Percentiles rank a stretch among this genome's conserved stretches.
Evolutionary conservation across 2,113 vertebrate genomes (phyloP).

Genomic region (Typhlomys cinereus): DNA sequence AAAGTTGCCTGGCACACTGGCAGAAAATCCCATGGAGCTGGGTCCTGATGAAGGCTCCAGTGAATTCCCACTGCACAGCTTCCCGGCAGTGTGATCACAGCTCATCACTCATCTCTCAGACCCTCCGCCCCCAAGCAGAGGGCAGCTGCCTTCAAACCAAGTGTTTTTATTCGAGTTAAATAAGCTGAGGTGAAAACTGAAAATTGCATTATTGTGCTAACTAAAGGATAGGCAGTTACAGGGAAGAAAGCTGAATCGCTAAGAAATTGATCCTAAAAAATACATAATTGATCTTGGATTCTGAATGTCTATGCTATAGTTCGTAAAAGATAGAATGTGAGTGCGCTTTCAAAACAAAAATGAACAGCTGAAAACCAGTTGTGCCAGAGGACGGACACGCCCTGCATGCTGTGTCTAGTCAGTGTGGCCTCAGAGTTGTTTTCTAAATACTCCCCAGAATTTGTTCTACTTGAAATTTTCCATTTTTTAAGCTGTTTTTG

Average conservation of each 20-base stretch:
- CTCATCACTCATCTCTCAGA: neutral
- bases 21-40: constrained; percentile 16
- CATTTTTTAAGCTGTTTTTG: neutral
- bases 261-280: neutral
- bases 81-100: neutral
- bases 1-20: constrained; percentile 50
- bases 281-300: constrained; percentile 20
- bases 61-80: constrained; percentile 27
- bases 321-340: neutral
- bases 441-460: neutral
- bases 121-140: neutral
- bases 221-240: constrained; percentile 38
- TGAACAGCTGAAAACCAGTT: too few species aligned
- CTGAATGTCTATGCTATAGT: neutral
- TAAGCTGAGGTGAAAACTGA: constrained; percentile 18
- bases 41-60: constrained; percentile 42
- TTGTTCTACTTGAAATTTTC: neutral
- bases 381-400: too few species aligned
- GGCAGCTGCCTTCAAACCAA: neutral
- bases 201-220: constrained; percentile 22
- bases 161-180: constrained; percentile 20
- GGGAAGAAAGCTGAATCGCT: neutral
- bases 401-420: too few species aligned
- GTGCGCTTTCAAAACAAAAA: too few species aligned
- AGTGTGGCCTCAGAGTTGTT: too few species aligned